These are phyloP conservation scores for Caerostris extrusa DNA, from an alignment of 1,140 invertebrate genomes.

Conservation along the genomic window DNA sequence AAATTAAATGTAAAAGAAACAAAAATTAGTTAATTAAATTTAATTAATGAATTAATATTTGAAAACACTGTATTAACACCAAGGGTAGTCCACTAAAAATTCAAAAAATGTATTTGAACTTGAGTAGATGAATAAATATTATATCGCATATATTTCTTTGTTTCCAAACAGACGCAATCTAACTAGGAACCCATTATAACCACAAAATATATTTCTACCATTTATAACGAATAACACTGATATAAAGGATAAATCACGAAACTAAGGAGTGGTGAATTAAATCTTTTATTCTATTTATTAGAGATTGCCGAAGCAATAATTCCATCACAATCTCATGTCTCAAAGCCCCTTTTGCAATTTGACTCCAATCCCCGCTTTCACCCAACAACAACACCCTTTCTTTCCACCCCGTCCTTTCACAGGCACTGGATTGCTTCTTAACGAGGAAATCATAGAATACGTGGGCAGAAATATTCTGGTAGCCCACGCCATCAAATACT, in stretches of 20 bases:
- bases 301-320: too few relatives aligned
- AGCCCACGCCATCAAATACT: slow-evolving; percentile 40
- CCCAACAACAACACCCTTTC: slow-evolving; percentile 26
- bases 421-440: slow-evolving; percentile 40
- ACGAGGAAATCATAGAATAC: slow-evolving; percentile 71
- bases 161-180: neutral
- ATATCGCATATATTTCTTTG: too few relatives aligned
- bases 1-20: too few relatives aligned
- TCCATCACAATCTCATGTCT: too few relatives aligned
- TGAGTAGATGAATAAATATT: too few relatives aligned
- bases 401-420: neutral
- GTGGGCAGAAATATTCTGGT: slow-evolving; percentile 58
- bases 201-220: neutral
- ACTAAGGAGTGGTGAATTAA: too few relatives aligned
- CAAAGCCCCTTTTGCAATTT: neutral
- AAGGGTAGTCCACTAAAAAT: too few relatives aligned
- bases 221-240: neutral
- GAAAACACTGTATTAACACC: too few relatives aligned
- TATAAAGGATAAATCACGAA: neutral
- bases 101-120: too few relatives aligned
- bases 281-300: too few relatives aligned
- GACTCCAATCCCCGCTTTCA: neutral
- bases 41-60: too few relatives aligned
- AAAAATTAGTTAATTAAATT: too few relatives aligned
- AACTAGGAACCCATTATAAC: neutral